Percentiles rank a stretch among this genome's conserved stretches.
These are phyloP conservation scores for Drosophila demipolita DNA, from an alignment of 2,888 invertebrate species.

Conservation along the genomic window DNA sequence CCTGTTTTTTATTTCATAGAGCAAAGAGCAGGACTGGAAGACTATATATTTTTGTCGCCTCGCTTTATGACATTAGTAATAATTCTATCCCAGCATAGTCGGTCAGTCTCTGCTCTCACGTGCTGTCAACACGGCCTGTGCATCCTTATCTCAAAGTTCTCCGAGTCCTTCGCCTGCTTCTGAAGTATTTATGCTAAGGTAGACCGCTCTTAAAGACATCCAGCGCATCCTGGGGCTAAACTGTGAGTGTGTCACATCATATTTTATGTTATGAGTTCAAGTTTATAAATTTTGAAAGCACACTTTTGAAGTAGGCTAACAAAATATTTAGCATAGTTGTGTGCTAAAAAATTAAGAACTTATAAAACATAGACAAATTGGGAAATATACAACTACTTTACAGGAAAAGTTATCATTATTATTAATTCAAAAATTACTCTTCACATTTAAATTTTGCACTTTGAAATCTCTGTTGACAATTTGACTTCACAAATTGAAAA, in stretches of 20 bases:
- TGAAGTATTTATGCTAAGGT: slow-evolving; percentile 67
- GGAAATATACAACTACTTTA: background rate
- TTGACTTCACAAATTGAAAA: slow-evolving; percentile 33
- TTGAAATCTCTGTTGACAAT: background rate
- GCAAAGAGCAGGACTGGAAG: slow-evolving; percentile 28
- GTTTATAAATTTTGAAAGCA: background rate
- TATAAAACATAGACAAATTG: background rate
- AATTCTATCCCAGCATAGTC: slow-evolving; percentile 61
- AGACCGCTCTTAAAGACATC: slow-evolving; percentile 35
- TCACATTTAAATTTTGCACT: background rate
- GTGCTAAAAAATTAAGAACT: background rate
- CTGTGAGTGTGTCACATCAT: slow-evolving; percentile 6
- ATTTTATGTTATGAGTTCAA: slow-evolving; percentile 24
- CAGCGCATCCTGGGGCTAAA: slow-evolving; percentile 6
- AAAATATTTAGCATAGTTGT: background rate
- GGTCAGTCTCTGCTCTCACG: slow-evolving; percentile 19
- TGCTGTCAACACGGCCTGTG: slow-evolving; percentile 57
- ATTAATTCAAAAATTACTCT: background rate
- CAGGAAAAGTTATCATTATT: too few relatives aligned
- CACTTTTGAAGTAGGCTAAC: background rate
- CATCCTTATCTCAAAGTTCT: slow-evolving; percentile 58
- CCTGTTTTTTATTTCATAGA: slow-evolving; percentile 16
- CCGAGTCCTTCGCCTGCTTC: slow-evolving; percentile 26
- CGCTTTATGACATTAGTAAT: slow-evolving; percentile 68
- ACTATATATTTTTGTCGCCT: slow-evolving; percentile 75